Conservation (phyloP, 2,888 invertebrate genomes). For the Tiliacea citrago region DNA sequence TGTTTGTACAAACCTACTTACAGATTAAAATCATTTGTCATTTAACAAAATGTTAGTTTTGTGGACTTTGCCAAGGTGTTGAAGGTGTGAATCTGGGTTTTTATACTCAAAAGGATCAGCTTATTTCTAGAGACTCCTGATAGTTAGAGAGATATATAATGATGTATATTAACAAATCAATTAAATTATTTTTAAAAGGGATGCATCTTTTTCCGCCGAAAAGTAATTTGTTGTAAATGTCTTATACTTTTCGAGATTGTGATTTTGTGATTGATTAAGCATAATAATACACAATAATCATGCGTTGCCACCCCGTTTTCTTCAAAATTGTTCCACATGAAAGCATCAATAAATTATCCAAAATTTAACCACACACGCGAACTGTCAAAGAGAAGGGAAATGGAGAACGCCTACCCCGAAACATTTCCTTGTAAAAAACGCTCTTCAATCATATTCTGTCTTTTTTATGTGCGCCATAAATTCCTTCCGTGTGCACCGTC, state of each 20-base stretch:
- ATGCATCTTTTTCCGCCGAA: not conserved
- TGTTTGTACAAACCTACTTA: too few relatives aligned
- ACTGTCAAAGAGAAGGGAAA: not conserved
- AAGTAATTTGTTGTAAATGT: not conserved
- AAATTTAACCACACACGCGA: slow-evolving; percentile 2
- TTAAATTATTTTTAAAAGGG: too few relatives aligned
- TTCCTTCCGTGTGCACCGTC: slow-evolving; percentile 27
- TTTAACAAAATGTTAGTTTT: too few relatives aligned
- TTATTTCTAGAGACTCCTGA: too few relatives aligned
- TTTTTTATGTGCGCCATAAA: slow-evolving; percentile 49
- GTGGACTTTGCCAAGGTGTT: too few relatives aligned
- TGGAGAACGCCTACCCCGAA: not conserved
- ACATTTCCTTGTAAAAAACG: slow-evolving; percentile 40
- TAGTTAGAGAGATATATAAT: too few relatives aligned
- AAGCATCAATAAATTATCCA: too few relatives aligned
- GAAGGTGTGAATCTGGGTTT: too few relatives aligned
- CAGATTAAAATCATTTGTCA: too few relatives aligned
- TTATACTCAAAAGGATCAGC: too few relatives aligned
- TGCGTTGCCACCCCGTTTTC: not conserved
- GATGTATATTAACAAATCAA: too few relatives aligned
- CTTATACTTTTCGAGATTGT: not conserved
- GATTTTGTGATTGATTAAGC: not conserved
- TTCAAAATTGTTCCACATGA: not conserved
- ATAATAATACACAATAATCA: not conserved
- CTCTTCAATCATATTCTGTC: slow-evolving; percentile 49